A percentile compares a stretch with the other conserved stretches of the same genome.
Conservation (phyloP, 2,888 invertebrate genomes). For the Galeopsomyia nigrocyanea region DNA sequence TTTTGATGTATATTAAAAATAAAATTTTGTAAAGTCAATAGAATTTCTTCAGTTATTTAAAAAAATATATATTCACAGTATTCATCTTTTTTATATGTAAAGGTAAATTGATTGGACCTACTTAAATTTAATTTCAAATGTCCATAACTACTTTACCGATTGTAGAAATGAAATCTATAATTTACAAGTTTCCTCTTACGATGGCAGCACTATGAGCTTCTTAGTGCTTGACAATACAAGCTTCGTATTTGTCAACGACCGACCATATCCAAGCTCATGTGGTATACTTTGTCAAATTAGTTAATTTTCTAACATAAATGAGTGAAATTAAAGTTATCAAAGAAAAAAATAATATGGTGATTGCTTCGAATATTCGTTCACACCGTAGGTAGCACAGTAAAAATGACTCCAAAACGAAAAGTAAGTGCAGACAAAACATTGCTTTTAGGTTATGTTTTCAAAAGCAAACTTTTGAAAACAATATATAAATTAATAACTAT, state of each 20-base stretch:
- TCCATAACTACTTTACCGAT: neutral
- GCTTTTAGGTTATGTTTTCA: slow-evolving; percentile 43
- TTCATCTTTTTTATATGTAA: too few relatives aligned
- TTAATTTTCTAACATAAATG: slow-evolving; percentile 48
- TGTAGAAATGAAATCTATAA: neutral
- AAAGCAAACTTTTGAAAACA: slow-evolving; percentile 31
- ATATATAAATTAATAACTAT: slow-evolving; percentile 9
- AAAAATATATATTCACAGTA: too few relatives aligned
- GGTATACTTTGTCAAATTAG: slow-evolving; percentile 45
- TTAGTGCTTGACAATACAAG: slow-evolving; percentile 33
- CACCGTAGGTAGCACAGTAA: slow-evolving; percentile 48
- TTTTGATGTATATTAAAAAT: neutral
- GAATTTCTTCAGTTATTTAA: too few relatives aligned
- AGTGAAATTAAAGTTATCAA: slow-evolving; percentile 36
- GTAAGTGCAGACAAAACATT: slow-evolving; percentile 51
- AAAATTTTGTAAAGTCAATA: too few relatives aligned
- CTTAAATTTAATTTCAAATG: too few relatives aligned
- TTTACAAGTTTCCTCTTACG: neutral
- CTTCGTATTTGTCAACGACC: slow-evolving; percentile 46
- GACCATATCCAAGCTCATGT: slow-evolving; percentile 45
- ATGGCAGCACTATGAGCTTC: slow-evolving; percentile 25
- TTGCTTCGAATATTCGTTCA: slow-evolving; percentile 36
- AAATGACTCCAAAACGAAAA: slow-evolving; percentile 66
- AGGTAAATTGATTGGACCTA: too few relatives aligned
- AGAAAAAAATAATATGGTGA: slow-evolving; percentile 44